Base-by-base conservation (phyloP, 92 coral and sea anemone genomes). In the Muricea muricata region DNA sequence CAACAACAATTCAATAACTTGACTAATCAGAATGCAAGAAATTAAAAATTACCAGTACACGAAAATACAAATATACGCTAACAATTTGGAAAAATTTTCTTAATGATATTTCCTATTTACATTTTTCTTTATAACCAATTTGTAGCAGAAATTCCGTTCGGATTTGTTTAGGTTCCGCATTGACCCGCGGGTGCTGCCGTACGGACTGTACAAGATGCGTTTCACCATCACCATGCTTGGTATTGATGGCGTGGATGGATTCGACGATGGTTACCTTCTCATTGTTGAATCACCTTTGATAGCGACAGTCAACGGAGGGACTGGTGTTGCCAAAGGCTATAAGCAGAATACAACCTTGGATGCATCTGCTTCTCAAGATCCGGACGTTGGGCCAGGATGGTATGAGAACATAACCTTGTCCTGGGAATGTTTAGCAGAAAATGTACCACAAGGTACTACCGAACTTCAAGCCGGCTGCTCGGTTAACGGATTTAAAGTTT, bases 221-320 rank as follows among this genome's bases (percentile, higher is more conserved):
- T 85, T 87, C 46, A 90, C 87, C 14, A 77, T 89, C 31, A 82
- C 85, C 5, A 95, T 95, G 98, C 74, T 88, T 24, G 94, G 91
- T 12, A 92, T 91, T 9, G 63, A 72, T 17, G 94, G 96, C 3
- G 86, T 95, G 45, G 73, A n/a, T 50, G 82, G 67, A 14, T 45
- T 37, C 11, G 84, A 82, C 18, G 48, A 48, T 42, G 97, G 94
- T 0, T 95, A 32, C 79, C 20, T 95, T 20, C 68, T 56, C 6
- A 74, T 93, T 18, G 57, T 66, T 13, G 73, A 84, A 67, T 88
- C 98, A 13, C 86, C 86, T 3, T 61, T 95, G 47, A 70, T 87
- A 13, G 92, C 93, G 33, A 52, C 42, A 1, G 79, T 93, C 25
- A 73, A 47, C 13, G 94, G 96, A 7, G 97, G 97, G 28, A 86